These are phyloP conservation scores for Euclidia mi DNA, from an alignment of 2,888 invertebrate genomes.

Conservation along the genomic window DNA sequence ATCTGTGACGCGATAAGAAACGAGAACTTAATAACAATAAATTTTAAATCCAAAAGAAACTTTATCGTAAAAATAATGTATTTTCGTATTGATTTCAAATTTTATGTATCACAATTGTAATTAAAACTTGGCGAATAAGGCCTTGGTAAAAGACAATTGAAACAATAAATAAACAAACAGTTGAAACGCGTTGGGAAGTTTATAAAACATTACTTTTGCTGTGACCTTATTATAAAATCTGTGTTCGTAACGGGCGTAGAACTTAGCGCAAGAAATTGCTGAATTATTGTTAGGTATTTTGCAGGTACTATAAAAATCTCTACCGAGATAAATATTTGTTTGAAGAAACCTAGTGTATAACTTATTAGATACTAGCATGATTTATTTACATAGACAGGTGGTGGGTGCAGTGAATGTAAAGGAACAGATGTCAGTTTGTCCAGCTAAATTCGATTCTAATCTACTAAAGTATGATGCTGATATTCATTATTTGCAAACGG, in stretches of 20 bases:
- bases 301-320: no score
- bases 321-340: no score
- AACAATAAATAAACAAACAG: slow-evolving; percentile 59
- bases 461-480: no score
- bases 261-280: slow-evolving; percentile 1
- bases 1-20: background rate
- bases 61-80: background rate
- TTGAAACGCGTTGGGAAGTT: slow-evolving; percentile 44
- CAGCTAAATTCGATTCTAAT: no score
- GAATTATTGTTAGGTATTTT: slow-evolving; percentile 2
- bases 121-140: slow-evolving; percentile 60
- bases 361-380: no score
- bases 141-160: slow-evolving; percentile 48
- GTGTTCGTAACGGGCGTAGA: slow-evolving; percentile 14
- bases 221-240: slow-evolving; percentile 36
- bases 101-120: slow-evolving; percentile 54
- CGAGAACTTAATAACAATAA: background rate
- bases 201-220: slow-evolving; percentile 50
- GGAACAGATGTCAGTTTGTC: no score
- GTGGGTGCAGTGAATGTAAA: no score
- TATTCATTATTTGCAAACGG: no score
- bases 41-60: slow-evolving; percentile 1
- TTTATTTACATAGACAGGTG: no score
- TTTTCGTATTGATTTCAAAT: slow-evolving; percentile 33
- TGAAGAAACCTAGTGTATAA: no score